Evolutionary conservation across 2,113 vertebrate species (phyloP).

Genomic region (Dromaius novaehollandiae): DNA sequence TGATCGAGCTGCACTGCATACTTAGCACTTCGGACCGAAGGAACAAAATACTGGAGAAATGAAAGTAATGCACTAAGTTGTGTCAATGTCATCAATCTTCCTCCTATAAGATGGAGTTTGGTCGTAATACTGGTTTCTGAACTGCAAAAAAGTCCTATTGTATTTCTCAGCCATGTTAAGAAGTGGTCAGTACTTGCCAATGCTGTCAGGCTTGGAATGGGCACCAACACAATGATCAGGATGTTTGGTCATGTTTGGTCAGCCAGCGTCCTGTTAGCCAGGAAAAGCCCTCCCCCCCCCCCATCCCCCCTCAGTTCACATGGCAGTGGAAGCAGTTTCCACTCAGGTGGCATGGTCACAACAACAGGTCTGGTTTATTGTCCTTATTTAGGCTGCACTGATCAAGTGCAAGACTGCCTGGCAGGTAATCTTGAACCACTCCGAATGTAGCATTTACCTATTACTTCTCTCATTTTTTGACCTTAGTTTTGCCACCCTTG

Average conservation of each 20-base stretch:
- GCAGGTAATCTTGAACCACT: neutral
- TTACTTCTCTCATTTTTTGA: neutral
- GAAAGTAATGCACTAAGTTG: neutral
- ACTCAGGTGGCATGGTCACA: neutral
- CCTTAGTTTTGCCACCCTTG: neutral
- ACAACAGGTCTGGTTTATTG: neutral
- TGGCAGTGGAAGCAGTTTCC: neutral
- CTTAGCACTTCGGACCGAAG: neutral
- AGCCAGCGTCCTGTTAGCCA: neutral
- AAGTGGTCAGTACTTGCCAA: no score
- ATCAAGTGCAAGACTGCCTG: neutral
- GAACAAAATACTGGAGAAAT: neutral
- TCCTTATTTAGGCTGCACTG: neutral
- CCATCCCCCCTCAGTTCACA: neutral
- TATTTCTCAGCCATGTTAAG: no score
- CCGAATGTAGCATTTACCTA: neutral
- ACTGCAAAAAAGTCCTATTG: no score
- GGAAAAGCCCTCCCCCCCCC: neutral
- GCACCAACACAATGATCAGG: no score
- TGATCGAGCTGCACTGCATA: neutral
- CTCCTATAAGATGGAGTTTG: neutral
- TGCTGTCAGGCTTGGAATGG: no score
- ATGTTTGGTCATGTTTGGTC: neutral
- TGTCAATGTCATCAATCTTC: neutral
- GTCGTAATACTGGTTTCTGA: neutral